These are phyloP conservation scores for Ammodytes dubius DNA, from an alignment of 2,113 vertebrate species.

Conservation along the genomic window DNA sequence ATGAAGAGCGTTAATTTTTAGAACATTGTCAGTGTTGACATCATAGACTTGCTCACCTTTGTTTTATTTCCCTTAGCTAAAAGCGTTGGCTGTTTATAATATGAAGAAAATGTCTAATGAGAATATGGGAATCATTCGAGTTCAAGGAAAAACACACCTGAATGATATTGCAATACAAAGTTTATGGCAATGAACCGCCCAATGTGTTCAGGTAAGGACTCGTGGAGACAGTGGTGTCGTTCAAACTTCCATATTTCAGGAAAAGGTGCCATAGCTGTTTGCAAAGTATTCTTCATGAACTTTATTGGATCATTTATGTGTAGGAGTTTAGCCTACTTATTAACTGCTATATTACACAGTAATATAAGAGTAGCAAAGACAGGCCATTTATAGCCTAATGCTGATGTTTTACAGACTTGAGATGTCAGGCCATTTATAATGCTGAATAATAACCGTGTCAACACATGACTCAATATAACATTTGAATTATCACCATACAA, in stretches of 20 bases:
- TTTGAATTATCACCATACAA: conserved; percentile 47
- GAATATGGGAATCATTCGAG: not conserved
- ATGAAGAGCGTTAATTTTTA: not conserved
- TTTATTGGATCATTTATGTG: too few relatives aligned
- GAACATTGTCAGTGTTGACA: not conserved
- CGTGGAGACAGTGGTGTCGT: not conserved
- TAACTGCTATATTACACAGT: too few relatives aligned
- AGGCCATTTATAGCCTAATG: not conserved
- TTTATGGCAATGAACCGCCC: not conserved
- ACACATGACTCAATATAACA: not conserved
- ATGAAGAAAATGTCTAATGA: not conserved
- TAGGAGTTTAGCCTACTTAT: too few relatives aligned
- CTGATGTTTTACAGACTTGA: too few relatives aligned
- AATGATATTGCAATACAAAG: not conserved
- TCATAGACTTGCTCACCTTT: not conserved
- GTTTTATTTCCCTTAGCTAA: not conserved
- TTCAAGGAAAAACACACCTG: not conserved
- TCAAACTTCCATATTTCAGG: too few relatives aligned
- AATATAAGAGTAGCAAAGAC: not conserved
- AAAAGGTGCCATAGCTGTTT: too few relatives aligned
- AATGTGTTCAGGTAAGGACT: not conserved
- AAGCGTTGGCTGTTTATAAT: not conserved
- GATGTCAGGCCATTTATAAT: too few relatives aligned
- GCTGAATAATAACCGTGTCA: not conserved
- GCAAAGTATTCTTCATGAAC: too few relatives aligned